Percentiles rank a stretch among this genome's conserved stretches.
Conservation (phyloP, 2,888 invertebrate genomes). For the Cylloceria caligata region DNA sequence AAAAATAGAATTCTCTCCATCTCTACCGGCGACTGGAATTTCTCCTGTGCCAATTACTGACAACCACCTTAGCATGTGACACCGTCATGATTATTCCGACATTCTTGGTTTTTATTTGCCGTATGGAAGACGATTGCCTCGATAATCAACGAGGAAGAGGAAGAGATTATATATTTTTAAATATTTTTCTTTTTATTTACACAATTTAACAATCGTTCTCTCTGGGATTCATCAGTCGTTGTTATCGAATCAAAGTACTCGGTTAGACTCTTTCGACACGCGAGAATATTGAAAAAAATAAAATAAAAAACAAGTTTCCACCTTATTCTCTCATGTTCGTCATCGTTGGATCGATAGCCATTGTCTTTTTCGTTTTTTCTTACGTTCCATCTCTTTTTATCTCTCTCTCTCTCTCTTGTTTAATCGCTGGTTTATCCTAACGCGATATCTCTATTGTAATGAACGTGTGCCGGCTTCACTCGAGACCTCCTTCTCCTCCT, state of each 20-base stretch:
- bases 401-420: neutral
- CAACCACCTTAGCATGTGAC: neutral
- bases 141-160: neutral
- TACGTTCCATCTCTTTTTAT: neutral
- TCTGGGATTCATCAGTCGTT: neutral
- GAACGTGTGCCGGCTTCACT: neutral
- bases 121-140: neutral
- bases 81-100: neutral
- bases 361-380: neutral
- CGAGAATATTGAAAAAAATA: neutral
- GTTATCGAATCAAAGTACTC: neutral
- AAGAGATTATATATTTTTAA: slow-evolving; percentile 4
- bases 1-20: slow-evolving; percentile 59
- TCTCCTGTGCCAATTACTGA: slow-evolving; percentile 37
- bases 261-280: neutral
- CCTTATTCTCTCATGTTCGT: neutral
- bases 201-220: neutral
- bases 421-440: slow-evolving; percentile 20
- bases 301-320: neutral
- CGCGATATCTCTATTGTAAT: slow-evolving; percentile 19
- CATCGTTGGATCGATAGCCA: neutral
- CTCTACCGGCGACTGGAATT: neutral
- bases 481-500: neutral
- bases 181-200: neutral
- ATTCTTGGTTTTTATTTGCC: slow-evolving; percentile 3